A percentile compares a stretch with the other conserved stretches of the same genome.
Evolutionary conservation across 2,113 vertebrate genomes (phyloP).

Genomic region (Brachirus orientalis): DNA sequence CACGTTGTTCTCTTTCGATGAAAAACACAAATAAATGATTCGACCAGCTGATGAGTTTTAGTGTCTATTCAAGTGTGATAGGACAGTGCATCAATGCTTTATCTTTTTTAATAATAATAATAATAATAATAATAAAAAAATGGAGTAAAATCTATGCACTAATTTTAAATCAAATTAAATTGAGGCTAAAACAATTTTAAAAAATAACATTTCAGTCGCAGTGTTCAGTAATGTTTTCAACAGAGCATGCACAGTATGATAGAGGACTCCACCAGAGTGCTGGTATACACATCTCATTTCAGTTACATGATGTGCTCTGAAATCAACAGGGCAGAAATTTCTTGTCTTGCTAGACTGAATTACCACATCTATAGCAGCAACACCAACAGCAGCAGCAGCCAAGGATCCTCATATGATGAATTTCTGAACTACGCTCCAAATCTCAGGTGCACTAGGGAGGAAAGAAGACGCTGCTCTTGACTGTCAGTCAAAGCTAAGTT

Average conservation of each 20-base stretch:
- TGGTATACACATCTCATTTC: constrained; percentile 19
- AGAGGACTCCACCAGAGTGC: constrained; percentile 17
- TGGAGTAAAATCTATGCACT: too few species aligned
- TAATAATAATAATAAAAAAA: too few species aligned
- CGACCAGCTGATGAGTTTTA: background rate
- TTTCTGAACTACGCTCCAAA: constrained; percentile 22
- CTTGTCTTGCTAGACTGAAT: constrained; percentile 26
- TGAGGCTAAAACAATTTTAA: too few species aligned
- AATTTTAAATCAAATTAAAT: too few species aligned
- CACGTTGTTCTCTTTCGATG: constrained; percentile 7
- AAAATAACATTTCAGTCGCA: too few species aligned
- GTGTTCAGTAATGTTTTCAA: background rate
- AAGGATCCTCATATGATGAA: constrained; percentile 4
- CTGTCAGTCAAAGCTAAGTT: too few species aligned
- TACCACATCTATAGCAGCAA: constrained; percentile 19
- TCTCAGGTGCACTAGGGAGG: constrained; percentile 28
- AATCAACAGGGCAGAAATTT: constrained; percentile 41
- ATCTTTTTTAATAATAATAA: too few species aligned
- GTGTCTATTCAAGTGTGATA: background rate
- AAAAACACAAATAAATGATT: constrained; percentile 11
- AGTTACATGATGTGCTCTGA: constrained; percentile 23
- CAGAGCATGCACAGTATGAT: too few species aligned
- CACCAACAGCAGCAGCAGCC: constrained; percentile 5
- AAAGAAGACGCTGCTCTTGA: background rate
- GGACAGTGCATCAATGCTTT: background rate